Percentiles rank a stretch among this genome's conserved stretches.
phyloP scores from a whole-genome alignment of 2,113 vertebrate genomes.

The Amazona vittata region DNA sequence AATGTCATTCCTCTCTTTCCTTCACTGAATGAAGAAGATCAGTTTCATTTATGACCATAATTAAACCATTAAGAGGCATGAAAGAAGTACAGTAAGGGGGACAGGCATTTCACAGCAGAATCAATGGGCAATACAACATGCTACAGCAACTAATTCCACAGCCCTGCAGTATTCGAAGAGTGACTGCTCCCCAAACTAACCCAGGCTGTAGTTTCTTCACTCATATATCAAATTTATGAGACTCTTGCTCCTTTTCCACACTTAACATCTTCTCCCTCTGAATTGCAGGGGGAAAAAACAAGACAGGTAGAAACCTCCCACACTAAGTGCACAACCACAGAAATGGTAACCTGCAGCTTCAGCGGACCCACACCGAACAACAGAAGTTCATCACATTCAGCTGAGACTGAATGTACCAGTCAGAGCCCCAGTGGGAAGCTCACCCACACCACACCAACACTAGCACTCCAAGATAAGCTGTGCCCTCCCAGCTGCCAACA shows the following conservation, averaged over 20 bases:
- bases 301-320: neutral
- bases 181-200: neutral
- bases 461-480: neutral
- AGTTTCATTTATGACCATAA: neutral
- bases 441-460: neutral
- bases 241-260: neutral
- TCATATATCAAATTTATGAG: neutral
- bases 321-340: neutral
- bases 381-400: neutral
- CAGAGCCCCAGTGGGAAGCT: neutral
- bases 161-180: neutral
- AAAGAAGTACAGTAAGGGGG: neutral
- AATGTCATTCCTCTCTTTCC: neutral
- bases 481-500: neutral
- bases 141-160: neutral
- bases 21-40: neutral
- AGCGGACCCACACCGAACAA: neutral
- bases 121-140: neutral
- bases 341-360: accelerated
- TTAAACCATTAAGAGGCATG: neutral
- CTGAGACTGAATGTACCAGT: neutral
- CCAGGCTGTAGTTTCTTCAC: neutral
- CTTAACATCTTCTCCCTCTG: neutral
- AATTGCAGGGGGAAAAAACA: neutral
- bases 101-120: neutral